Conservation (phyloP, 1,140 invertebrate species). For the Ceratosolen fusciceps region DNA sequence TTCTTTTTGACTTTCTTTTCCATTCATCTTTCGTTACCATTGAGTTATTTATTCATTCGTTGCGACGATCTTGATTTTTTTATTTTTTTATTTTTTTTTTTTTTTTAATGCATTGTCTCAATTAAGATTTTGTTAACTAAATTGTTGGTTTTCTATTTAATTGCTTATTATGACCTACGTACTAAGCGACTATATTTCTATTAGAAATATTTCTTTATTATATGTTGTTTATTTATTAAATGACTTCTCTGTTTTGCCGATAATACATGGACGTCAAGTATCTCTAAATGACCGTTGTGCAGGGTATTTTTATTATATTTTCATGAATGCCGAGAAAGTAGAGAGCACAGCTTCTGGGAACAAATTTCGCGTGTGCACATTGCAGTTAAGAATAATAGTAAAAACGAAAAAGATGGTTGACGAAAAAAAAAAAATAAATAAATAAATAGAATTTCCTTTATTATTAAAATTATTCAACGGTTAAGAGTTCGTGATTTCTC, state of each 20-base stretch:
- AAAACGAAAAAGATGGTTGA: no score
- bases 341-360: no score
- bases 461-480: no score
- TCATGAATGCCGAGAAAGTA: no score
- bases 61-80: not conserved
- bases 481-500: not conserved
- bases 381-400: no score
- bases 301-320: not conserved
- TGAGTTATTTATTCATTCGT: constrained; percentile 1
- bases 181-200: not conserved
- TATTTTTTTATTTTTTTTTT: no score
- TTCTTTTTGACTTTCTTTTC: constrained; percentile 1
- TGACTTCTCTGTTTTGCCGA: not conserved
- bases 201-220: not conserved
- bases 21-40: not conserved
- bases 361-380: no score
- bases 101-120: not conserved
- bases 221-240: not conserved
- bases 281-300: no score
- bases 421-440: no score
- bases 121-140: not conserved
- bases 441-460: no score
- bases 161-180: not conserved
- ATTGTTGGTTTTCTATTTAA: not conserved
- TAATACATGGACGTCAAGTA: not conserved